A percentile compares a stretch with the other conserved stretches of the same genome.
phyloP scores from a whole-genome alignment of 2,797 vertebrate species.

The Crocodylus rhombifer region DNA sequence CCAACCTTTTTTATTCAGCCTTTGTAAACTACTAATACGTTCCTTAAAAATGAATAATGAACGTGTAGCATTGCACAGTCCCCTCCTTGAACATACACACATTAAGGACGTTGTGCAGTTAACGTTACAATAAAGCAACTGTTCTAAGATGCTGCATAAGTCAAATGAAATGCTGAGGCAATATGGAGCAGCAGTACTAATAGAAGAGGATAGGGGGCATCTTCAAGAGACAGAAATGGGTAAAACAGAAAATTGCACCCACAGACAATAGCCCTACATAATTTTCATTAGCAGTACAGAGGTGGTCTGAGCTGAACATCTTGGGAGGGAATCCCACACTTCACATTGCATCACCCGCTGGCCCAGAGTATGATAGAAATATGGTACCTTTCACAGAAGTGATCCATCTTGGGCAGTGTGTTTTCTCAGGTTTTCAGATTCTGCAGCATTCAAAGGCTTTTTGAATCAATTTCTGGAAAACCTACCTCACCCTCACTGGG shows the following conservation, averaged over 20 bases:
- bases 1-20: not conserved
- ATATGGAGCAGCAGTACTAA: not conserved
- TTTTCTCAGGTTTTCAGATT: not conserved
- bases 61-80: no score
- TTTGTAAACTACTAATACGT: not conserved
- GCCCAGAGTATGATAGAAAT: not conserved
- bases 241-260: not conserved
- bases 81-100: no score
- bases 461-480: not conserved
- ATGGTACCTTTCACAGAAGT: fast-evolving
- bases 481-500: not conserved
- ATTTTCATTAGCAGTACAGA: not conserved
- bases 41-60: no score
- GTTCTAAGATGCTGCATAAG: not conserved
- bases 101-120: not conserved
- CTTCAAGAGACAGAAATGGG: not conserved
- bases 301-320: not conserved
- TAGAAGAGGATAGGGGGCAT: not conserved
- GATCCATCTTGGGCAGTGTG: not conserved
- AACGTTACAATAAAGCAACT: not conserved
- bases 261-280: not conserved
- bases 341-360: not conserved
- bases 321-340: not conserved
- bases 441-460: not conserved
- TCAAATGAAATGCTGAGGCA: not conserved